Percentiles rank a stretch among this genome's conserved stretches.
Conservation (phyloP, 2,888 invertebrate species). For the Leptopilina myrica region DNA sequence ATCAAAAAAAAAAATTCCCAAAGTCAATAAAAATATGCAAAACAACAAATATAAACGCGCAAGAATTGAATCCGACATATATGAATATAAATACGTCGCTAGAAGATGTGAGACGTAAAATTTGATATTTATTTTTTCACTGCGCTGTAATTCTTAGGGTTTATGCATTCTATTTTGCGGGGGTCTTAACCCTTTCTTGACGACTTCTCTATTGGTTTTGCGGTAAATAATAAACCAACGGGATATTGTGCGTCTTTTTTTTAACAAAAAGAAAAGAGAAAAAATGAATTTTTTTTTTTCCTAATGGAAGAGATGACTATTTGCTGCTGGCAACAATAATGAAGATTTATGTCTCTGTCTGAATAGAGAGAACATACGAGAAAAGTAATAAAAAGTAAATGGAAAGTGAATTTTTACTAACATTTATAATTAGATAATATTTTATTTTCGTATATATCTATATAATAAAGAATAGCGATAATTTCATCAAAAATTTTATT, state of each 20-base stretch:
- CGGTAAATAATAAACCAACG: slow-evolving; percentile 38
- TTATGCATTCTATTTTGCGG: slow-evolving; percentile 38
- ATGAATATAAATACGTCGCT: background rate
- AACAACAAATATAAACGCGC: too few species aligned
- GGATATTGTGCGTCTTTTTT: slow-evolving; percentile 15
- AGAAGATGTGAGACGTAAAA: slow-evolving; percentile 24
- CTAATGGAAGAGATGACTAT: slow-evolving; percentile 3
- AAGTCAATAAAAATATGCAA: too few species aligned
- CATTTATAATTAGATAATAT: slow-evolving; percentile 32
- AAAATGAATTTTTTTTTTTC: background rate
- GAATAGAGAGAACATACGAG: slow-evolving; percentile 27
- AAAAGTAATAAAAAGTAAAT: slow-evolving; percentile 37
- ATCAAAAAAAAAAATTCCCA: background rate
- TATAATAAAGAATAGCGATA: background rate
- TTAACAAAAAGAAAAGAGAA: background rate
- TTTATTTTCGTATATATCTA: background rate
- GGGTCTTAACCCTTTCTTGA: slow-evolving; percentile 38
- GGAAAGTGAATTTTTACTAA: slow-evolving; percentile 18
- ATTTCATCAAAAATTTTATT: background rate
- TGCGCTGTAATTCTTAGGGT: slow-evolving; percentile 31
- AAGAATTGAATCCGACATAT: background rate
- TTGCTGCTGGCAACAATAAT: slow-evolving; percentile 30
- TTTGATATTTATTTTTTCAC: slow-evolving; percentile 40
- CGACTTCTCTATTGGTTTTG: slow-evolving; percentile 29
- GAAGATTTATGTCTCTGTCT: slow-evolving; percentile 26